These are phyloP conservation scores for Porphyrio hochstetteri DNA, from an alignment of 2,113 vertebrate genomes.

Conservation along the genomic window DNA sequence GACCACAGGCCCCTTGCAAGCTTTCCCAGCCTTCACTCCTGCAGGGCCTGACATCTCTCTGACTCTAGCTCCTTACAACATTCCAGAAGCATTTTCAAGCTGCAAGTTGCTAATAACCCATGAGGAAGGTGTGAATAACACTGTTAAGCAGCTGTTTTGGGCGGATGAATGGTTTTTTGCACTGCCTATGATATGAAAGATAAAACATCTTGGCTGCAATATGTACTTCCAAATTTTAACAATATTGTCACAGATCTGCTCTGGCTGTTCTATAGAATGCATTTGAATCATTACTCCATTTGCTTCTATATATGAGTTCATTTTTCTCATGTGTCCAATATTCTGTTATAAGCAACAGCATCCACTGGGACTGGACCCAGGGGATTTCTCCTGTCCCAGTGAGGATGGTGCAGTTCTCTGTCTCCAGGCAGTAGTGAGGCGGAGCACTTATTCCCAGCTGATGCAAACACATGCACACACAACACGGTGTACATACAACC, in stretches of 20 bases:
- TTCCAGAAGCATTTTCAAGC: not conserved
- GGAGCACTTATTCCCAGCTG: accelerated
- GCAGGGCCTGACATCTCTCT: not conserved
- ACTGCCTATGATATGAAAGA: not conserved
- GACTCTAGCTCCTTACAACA: not conserved
- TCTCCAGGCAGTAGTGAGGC: not conserved
- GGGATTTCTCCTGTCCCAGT: not conserved
- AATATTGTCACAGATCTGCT: not conserved
- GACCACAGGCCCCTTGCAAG: not conserved
- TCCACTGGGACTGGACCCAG: not conserved
- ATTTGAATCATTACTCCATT: not conserved
- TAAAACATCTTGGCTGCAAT: not conserved
- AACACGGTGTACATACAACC: too few relatives aligned
- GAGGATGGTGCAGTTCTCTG: not conserved
- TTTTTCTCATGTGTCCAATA: not conserved
- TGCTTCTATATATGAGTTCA: not conserved
- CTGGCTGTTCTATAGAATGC: not conserved
- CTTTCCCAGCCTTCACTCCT: not conserved
- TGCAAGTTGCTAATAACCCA: not conserved
- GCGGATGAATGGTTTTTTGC: not conserved
- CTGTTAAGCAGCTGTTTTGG: not conserved
- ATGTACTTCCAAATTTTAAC: not conserved
- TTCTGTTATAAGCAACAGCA: not conserved
- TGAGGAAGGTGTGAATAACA: accelerated
- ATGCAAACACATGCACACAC: not conserved